Percentiles rank a stretch among this genome's conserved stretches.
These are phyloP conservation scores for Marmota flaviventris DNA, from an alignment of 2,113 vertebrate species.

Conservation along the genomic window DNA sequence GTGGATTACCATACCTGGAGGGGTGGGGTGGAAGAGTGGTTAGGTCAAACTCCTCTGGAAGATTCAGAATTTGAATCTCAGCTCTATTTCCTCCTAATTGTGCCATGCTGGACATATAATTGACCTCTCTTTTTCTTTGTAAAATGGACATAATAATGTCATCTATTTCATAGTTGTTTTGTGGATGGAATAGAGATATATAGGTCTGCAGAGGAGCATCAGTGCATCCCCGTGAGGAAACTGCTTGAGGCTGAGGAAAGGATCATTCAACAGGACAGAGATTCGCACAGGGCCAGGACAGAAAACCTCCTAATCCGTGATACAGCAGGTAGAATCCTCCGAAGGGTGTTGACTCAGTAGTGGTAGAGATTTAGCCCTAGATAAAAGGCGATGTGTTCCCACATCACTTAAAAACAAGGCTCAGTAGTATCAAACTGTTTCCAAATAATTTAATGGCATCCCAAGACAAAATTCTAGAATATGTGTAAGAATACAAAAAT, in stretches of 20 bases:
- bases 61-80: neutral
- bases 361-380: neutral
- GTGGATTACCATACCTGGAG: neutral
- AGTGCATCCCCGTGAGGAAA: neutral
- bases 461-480: slow-evolving; percentile 8
- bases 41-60: neutral
- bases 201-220: neutral
- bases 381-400: neutral
- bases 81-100: neutral
- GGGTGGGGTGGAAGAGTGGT: neutral
- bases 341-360: neutral
- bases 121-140: neutral
- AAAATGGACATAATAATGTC: neutral
- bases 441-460: neutral
- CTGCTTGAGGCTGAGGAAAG: neutral
- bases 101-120: neutral
- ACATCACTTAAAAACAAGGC: neutral
- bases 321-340: neutral
- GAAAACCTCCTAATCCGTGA: neutral
- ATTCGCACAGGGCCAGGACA: neutral
- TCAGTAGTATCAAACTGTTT: neutral
- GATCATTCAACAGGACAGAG: neutral
- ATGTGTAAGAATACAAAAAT: neutral
- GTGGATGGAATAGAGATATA: neutral
- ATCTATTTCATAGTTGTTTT: neutral